Conservation (phyloP, 2,113 vertebrate species). For the Bagarius yarrelli region DNA sequence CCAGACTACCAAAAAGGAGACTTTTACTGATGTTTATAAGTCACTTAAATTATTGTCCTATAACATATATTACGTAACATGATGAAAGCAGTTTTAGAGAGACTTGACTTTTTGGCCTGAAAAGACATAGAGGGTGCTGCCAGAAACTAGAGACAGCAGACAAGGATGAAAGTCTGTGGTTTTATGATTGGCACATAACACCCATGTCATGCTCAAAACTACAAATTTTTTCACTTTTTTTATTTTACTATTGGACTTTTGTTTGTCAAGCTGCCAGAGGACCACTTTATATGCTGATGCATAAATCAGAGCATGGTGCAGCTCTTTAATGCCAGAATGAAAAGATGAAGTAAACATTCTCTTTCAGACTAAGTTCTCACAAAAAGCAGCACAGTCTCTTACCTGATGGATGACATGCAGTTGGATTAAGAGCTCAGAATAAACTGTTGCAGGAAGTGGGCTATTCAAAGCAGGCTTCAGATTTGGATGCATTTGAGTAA, state of each 20-base stretch:
- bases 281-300: constrained; percentile 52
- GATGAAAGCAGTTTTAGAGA: constrained; percentile 56
- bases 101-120: not conserved
- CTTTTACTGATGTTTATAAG: constrained; percentile 41
- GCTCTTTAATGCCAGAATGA: constrained; percentile 44
- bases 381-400: constrained; percentile 36
- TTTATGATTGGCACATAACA: constrained; percentile 33
- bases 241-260: constrained; percentile 21
- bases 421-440: constrained; percentile 34
- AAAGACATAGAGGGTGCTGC: not conserved
- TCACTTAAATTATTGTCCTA: constrained; percentile 46
- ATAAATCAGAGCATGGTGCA: constrained; percentile 60
- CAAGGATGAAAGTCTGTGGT: constrained; percentile 17
- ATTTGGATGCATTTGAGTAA: not conserved
- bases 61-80: constrained; percentile 37
- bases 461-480: not conserved
- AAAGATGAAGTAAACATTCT: constrained; percentile 56
- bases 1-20: constrained; percentile 34
- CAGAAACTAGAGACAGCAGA: constrained; percentile 44
- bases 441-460: constrained; percentile 29
- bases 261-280: constrained; percentile 18
- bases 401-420: constrained; percentile 46
- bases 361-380: constrained; percentile 1
- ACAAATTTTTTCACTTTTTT: constrained; percentile 10
- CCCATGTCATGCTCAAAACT: not conserved